phyloP scores from a whole-genome alignment of 2,888 invertebrate genomes.

The Melanophora roralis region DNA sequence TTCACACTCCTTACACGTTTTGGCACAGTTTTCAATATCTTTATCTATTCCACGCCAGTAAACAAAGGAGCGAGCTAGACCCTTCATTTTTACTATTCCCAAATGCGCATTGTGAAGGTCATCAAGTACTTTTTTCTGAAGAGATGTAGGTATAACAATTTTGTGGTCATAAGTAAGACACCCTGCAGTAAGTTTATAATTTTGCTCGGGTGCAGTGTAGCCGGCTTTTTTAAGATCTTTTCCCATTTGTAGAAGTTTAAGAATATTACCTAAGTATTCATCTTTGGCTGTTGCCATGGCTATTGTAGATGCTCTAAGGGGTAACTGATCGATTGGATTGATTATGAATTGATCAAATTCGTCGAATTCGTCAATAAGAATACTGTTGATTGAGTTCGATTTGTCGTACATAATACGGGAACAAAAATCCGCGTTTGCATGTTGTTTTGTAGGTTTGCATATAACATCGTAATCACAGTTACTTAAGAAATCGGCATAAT shows the following conservation, averaged over 20 bases:
- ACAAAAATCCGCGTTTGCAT: slow-evolving; percentile 20
- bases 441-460: neutral
- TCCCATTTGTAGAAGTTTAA: slow-evolving; percentile 2
- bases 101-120: too few relatives aligned
- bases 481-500: too few relatives aligned
- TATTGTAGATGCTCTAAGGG: slow-evolving; percentile 2
- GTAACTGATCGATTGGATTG: slow-evolving; percentile 16
- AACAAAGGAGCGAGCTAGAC: too few relatives aligned
- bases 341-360: slow-evolving; percentile 12
- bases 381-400: neutral
- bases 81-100: too few relatives aligned
- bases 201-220: slow-evolving; percentile 1
- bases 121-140: slow-evolving; percentile 6
- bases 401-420: neutral
- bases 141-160: slow-evolving; percentile 1
- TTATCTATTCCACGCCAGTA: too few relatives aligned
- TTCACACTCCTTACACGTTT: too few relatives aligned
- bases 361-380: slow-evolving; percentile 4
- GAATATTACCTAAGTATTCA: too few relatives aligned
- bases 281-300: slow-evolving; percentile 2
- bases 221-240: neutral
- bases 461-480: slow-evolving; percentile 20
- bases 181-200: slow-evolving; percentile 2
- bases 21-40: too few relatives aligned
- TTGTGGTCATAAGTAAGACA: slow-evolving; percentile 18